Evolutionary conservation across 2,797 vertebrate genomes (phyloP), one percentile per base, ranked within the genome.

Genomic region (Otus scops): DNA sequence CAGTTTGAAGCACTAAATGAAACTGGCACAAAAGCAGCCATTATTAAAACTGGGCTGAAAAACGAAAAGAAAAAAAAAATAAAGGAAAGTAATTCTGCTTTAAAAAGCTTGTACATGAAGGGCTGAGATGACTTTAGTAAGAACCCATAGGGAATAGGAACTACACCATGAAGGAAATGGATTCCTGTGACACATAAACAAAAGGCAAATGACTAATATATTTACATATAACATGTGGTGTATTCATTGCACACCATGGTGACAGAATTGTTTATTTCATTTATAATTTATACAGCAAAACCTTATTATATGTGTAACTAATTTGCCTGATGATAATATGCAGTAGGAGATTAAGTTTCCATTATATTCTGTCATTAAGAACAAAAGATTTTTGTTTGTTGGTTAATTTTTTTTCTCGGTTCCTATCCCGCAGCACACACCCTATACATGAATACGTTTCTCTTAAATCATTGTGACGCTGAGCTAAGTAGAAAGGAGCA

Each of bases 221-320:
- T 98, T 98, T 98, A 98, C 98, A 98, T 98, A 97, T 97, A 98
- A 97, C 98, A 98, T 97, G 98, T 98, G 97, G 98, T 97, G 97
- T 97, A 96, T 98, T 98, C 97, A 97, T 97, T 97, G 97, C 97
- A 97, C 97, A 96, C 98, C 95, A 96, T 73, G 91, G 97, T 98
- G 97, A 98, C 97, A 98, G 96, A 96, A 97, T 96, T 98, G 98
- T 97, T 98, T 98, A 98, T 98, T 98, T 98, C 98, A 98, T 98
- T 98, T 97, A 98, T 98, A 98, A 98, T 98, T 98, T 98, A 98
- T 98, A 95, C 94, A 91, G 92, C 69, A 97, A 98, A 98, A 98
- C 93, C 98, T 98, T 98, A 98, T 98, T 98, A 98, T 98, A 98
- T 98, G 98, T 98, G 97, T 98, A 98, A 98, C 97, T 98, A 98